Conservation (phyloP, 92 coral and sea anemone genomes). For the Umimayanthus kanabou region DNA sequence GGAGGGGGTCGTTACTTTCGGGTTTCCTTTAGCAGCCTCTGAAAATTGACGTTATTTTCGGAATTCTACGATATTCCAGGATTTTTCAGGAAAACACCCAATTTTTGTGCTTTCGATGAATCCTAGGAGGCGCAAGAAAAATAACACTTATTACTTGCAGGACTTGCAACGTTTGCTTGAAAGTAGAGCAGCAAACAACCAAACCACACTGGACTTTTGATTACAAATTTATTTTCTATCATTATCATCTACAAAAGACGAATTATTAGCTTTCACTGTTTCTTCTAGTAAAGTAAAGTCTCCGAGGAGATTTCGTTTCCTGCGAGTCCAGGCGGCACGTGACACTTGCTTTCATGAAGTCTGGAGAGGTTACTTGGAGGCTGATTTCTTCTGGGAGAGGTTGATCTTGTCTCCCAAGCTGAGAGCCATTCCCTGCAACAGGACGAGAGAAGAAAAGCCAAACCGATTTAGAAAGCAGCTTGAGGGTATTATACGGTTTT, state of each 20-base stretch:
- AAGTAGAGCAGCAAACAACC: not conserved
- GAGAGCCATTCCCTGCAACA: conserved; percentile 93
- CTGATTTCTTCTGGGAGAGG: conserved; percentile 88
- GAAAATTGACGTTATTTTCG: too few relatives aligned
- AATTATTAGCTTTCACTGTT: not conserved
- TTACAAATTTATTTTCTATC: not conserved
- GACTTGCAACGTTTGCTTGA: not conserved
- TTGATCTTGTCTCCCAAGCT: conserved; percentile 98
- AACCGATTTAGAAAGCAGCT: not conserved
- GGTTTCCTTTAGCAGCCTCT: too few relatives aligned
- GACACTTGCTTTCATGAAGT: not conserved
- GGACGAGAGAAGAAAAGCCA: not conserved
- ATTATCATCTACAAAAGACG: not conserved
- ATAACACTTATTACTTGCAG: not conserved
- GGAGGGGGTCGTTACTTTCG: too few relatives aligned
- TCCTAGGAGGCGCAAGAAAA: too few relatives aligned
- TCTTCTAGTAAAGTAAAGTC: too few relatives aligned
- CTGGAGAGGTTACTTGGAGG: conserved; percentile 31
- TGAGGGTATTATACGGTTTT: not conserved
- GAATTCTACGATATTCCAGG: too few relatives aligned
- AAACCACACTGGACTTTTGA: not conserved
- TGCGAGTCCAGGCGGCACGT: not conserved
- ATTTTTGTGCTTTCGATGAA: too few relatives aligned
- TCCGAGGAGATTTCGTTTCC: not conserved
- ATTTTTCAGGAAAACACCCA: too few relatives aligned